phyloP scores from a whole-genome alignment of 2,113 vertebrate genomes.

The Phoenicopterus ruber region DNA sequence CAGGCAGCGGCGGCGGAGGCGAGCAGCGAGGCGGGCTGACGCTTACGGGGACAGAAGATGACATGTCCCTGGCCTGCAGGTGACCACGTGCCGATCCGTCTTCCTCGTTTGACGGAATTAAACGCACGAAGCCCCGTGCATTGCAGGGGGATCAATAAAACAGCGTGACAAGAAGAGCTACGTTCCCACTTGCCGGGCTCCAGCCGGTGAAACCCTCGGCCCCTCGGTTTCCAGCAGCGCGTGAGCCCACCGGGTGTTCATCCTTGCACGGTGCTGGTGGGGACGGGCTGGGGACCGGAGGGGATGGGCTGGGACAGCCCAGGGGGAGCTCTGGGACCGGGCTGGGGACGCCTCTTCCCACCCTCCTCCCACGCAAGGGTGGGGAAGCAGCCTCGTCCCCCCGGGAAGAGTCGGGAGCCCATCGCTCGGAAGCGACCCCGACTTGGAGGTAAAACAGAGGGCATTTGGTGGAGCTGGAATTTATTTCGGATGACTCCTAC shows the following conservation, averaged over 20 bases:
- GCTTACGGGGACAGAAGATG: not conserved
- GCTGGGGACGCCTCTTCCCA: not conserved
- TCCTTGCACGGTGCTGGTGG: accelerated
- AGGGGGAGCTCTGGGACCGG: not conserved
- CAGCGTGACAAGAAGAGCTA: not conserved
- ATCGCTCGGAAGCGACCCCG: accelerated
- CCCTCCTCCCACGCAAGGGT: not conserved
- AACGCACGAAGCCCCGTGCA: not conserved
- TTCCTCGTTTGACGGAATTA: not conserved
- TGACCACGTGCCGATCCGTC: not conserved
- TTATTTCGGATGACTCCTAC: not conserved
- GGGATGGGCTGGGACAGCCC: not conserved
- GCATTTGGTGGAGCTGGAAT: not conserved
- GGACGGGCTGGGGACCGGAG: accelerated
- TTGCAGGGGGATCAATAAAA: not conserved
- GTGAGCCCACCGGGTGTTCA: not conserved
- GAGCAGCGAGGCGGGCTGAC: not conserved
- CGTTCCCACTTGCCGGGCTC: not conserved
- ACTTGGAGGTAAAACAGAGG: not conserved
- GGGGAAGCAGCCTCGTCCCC: accelerated
- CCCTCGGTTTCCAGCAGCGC: not conserved
- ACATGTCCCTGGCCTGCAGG: not conserved
- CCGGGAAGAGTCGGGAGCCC: accelerated
- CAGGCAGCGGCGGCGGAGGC: not conserved
- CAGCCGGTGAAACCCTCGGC: not conserved